Percentiles rank a stretch among this genome's conserved stretches.
These are phyloP conservation scores for Acanthochromis polyacanthus DNA, from an alignment of 2,113 vertebrate genomes.

Conservation along the genomic window DNA sequence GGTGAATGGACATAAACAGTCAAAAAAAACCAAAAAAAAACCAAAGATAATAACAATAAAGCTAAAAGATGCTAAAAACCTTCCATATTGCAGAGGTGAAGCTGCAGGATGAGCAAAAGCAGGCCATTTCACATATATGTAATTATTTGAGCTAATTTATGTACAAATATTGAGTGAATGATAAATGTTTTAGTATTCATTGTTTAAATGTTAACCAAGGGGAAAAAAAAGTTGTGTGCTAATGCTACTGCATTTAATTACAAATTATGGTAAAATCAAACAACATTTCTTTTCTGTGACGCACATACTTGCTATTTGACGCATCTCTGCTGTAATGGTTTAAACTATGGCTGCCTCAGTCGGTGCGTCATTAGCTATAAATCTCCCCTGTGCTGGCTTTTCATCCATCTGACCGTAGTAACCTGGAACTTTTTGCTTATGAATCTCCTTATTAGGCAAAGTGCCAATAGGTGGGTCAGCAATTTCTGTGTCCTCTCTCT, in stretches of 20 bases:
- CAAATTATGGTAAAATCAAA: too few relatives aligned
- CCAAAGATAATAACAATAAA: too few relatives aligned
- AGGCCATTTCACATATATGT: too few relatives aligned
- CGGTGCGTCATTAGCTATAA: constrained; percentile 13
- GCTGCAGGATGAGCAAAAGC: background rate
- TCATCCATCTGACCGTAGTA: background rate
- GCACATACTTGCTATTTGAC: background rate
- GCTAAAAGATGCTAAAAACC: background rate
- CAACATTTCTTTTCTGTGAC: background rate
- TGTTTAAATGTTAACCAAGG: too few relatives aligned
- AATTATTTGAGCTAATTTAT: too few relatives aligned
- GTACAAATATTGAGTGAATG: too few relatives aligned
- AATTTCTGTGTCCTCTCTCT: constrained; percentile 14
- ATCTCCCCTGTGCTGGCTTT: background rate
- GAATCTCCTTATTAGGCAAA: constrained; percentile 8
- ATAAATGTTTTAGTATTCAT: too few relatives aligned
- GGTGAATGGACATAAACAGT: background rate
- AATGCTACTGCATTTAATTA: too few relatives aligned
- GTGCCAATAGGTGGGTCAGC: constrained; percentile 39
- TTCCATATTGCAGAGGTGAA: too few relatives aligned
- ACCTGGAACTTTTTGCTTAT: constrained; percentile 33
- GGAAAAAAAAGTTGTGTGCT: too few relatives aligned
- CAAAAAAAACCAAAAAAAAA: too few relatives aligned
- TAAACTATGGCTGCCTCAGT: background rate
- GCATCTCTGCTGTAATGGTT: background rate